Evolutionary conservation across 2,888 invertebrate species (phyloP), one percentile per base, ranked within the genome.

Genomic region (Euphydryas editha): DNA sequence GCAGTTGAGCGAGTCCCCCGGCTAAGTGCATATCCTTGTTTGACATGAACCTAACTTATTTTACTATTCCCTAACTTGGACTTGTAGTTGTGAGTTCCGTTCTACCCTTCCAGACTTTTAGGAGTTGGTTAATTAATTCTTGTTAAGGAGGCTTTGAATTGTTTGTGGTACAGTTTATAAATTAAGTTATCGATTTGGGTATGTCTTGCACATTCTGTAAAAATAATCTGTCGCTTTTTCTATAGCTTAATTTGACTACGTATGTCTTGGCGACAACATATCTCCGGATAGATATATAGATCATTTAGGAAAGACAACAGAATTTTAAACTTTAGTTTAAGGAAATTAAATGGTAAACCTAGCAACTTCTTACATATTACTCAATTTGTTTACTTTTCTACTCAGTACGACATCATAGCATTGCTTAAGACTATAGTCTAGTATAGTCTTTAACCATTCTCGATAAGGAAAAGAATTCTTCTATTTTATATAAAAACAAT

Each of bases 1-100:
- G 75, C 76, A 81, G 76, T 80, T 78, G 81, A 54, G 61, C 20
- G 58, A 42, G 59, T 65, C 67, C 61, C 17, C 75, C 73, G 65
- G 56, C 77, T 83, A 84, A 92, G 92, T 91, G 92, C 91, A 90
- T 86, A 90, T 86, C 86, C 90, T 76, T 91, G 91, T 92, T 86
- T 87, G 87, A 90, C 88, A 87, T 80, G 82, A 86, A 83, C 81
- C 86, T 85, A 90, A 90, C 88, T 90, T 89, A 84, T 82, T 83
- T 78, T 78, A 78, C 56, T 67, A 69, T 46, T 44, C 46, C 46
- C 55, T 62, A 44, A 66, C 66, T 63, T 63, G 24, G 51, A 57
- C 17, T 47, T 18, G 15, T 58, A 71, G 51, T 66, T 55, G 54
- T 59, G 56, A 63, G 67, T 67, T 67, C 15, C 21, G 37, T 49